Base-by-base conservation (phyloP, 1,140 invertebrate genomes). In the Neocloeon triangulifer region DNA sequence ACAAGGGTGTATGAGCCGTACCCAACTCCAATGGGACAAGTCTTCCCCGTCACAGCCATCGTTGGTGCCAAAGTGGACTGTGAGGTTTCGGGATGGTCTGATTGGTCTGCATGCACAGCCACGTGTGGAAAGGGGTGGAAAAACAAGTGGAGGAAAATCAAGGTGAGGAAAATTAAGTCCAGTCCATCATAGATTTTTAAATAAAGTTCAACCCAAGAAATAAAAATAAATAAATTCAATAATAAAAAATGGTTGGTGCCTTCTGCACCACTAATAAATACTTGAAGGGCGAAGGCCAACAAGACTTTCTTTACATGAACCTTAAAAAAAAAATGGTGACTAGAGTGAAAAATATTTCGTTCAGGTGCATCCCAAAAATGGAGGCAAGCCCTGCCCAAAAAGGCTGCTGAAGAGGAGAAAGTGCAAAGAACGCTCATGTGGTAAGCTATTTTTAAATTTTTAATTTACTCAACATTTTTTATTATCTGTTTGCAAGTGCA, bases 31-130 rank as follows among this genome's bases (percentile, higher is more conserved):
- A 34, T 33, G 43, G 28, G 19, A 34, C 0, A 15, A 37, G 13
- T 34, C 30, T 5, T 31, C 27, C 6, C 6, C 8, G 5, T 12
- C 17, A 15, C 17, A 12, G 31, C 36, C 15, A 34, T 23, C 26
- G 25, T 16, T 26, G 20, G 14, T 20, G 19, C 33, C 17, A 49
- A 55, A n/a, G 46, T 59, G 12, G 59, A 65, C 41, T 86, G 81
- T 40, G 52, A 66, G 38, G 58, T 80, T 10, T 64, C 68, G 1
- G 58, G 62, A 22, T 86, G 78, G 76, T 65, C 64, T 7, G 52
- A 61, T 14, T 88, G 80, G 80, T 61, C 66, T 5, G 46, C 62
- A 0, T 86, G 82, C 43, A 76, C 61, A 32, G 65, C 60, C 0
- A 63, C 62, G 16, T 86, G 82, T 45, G 76, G 75, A 2, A 41